Evolutionary conservation across 2,113 vertebrate species (phyloP).

Genomic region (Ariopsis seemanni): DNA sequence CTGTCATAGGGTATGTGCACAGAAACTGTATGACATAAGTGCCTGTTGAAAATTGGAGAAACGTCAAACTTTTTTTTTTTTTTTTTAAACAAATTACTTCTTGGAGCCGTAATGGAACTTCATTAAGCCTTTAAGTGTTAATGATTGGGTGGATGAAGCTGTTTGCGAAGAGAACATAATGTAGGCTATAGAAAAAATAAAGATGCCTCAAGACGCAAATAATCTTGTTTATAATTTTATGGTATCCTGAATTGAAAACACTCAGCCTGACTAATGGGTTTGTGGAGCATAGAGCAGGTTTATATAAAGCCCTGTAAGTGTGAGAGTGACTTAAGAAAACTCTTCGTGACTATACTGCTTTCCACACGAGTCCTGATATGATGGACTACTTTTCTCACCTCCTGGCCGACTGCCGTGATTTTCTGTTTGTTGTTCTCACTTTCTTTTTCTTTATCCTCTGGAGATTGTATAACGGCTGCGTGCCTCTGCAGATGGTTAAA

Average conservation of each 20-base stretch:
- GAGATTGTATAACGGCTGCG: background rate
- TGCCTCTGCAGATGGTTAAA: background rate
- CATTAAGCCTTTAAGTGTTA: background rate
- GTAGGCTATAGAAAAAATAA: background rate
- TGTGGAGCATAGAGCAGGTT: background rate
- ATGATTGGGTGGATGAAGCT: background rate
- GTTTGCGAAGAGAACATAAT: background rate
- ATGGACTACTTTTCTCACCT: constrained; percentile 33
- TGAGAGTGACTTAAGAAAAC: background rate
- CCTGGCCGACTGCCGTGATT: constrained; percentile 23
- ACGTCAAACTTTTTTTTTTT: too few species aligned
- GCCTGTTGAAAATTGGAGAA: background rate
- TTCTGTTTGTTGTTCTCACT: constrained; percentile 6
- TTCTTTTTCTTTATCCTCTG: background rate
- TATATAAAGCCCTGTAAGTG: background rate
- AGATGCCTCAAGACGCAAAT: background rate
- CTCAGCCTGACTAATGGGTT: background rate
- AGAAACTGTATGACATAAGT: background rate
- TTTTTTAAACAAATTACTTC: background rate
- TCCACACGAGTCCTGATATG: constrained; percentile 20
- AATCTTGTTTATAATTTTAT: background rate
- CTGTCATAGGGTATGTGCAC: background rate
- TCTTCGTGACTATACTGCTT: background rate
- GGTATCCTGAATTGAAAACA: background rate
- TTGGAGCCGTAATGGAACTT: background rate